phyloP scores from a whole-genome alignment of 2,113 vertebrate species.

The Leptobrachium ailaonicum region DNA sequence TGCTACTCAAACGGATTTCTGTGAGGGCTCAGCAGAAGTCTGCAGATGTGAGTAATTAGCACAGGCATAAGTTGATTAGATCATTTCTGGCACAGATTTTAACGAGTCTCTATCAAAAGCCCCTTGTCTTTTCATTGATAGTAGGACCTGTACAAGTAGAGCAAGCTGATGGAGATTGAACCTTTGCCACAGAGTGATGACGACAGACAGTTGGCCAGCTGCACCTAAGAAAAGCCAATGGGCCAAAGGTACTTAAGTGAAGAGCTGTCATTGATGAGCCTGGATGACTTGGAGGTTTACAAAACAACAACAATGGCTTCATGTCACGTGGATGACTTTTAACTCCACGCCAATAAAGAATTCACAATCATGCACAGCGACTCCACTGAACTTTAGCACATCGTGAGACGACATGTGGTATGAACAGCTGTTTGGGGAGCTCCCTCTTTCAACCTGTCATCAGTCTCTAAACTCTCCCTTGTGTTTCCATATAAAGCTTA shows the following conservation, averaged over 20 bases:
- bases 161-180: neutral
- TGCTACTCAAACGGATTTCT: constrained; percentile 17
- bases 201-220: no score
- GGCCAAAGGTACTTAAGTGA: no score
- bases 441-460: neutral
- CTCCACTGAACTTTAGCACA: neutral
- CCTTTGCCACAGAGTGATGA: no score
- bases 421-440: constrained; percentile 1
- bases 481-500: constrained; percentile 1
- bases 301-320: no score
- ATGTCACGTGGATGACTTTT: neutral
- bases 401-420: neutral
- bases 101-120: neutral
- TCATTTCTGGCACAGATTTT: constrained; percentile 23
- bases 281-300: no score
- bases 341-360: neutral
- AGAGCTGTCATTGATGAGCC: no score
- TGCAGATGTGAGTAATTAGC: constrained; percentile 32
- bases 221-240: no score
- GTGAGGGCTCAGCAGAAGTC: constrained; percentile 17
- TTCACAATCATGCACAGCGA: neutral
- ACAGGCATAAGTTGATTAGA: constrained; percentile 18
- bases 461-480: neutral
- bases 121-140: neutral
- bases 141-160: neutral